Conservation (phyloP, 2,797 vertebrate genomes). For the Neosilurus hyrtlii region DNA sequence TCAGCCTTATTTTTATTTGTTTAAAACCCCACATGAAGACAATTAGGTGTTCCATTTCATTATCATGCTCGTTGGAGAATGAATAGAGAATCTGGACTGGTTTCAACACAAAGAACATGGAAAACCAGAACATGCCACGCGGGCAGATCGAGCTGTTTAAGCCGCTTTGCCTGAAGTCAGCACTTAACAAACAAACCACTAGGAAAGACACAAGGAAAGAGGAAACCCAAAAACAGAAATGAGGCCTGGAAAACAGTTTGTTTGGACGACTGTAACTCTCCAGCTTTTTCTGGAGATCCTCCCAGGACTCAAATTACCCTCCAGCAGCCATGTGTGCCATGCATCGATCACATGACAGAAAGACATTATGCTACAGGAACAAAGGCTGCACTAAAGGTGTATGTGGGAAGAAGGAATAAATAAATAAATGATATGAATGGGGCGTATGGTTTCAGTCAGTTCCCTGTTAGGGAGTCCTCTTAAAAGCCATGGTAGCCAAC, state of each 20-base stretch:
- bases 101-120: not conserved
- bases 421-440: not conserved
- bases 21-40: not conserved
- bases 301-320: constrained; percentile 35
- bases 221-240: constrained; percentile 16
- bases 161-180: constrained; percentile 33
- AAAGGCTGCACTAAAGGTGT: not conserved
- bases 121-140: constrained; percentile 16
- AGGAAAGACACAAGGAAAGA: constrained; percentile 30
- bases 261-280: constrained; percentile 40
- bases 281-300: constrained; percentile 14
- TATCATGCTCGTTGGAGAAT: not conserved
- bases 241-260: constrained; percentile 45
- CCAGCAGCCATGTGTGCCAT: not conserved
- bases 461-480: constrained; percentile 1
- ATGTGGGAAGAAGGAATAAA: not conserved
- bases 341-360: not conserved
- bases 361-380: constrained; percentile 7
- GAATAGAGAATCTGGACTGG: not conserved
- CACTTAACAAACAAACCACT: constrained; percentile 21
- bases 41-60: not conserved
- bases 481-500: not conserved
- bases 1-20: not conserved
- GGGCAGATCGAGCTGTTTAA: constrained; percentile 12
- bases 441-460: constrained; percentile 1